Conservation (phyloP, 2,888 invertebrate species). For the Sclerodermus sp. region DNA sequence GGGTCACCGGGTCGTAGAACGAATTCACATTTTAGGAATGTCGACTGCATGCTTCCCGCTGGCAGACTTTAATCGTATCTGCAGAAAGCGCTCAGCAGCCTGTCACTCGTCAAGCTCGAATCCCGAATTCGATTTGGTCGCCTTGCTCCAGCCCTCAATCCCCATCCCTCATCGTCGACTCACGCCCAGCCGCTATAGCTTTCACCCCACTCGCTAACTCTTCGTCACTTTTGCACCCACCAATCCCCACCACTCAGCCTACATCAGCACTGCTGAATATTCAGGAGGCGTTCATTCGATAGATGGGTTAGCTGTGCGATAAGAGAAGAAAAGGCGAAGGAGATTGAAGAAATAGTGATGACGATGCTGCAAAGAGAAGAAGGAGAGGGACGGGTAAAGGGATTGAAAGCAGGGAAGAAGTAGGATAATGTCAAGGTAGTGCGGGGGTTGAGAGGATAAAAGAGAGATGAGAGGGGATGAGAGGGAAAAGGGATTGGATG, state of each 20-base stretch:
- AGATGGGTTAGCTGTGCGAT: conserved; percentile 37
- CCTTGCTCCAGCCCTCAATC: conserved; percentile 8
- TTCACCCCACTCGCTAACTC: conserved; percentile 6
- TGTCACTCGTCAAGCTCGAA: conserved; percentile 39
- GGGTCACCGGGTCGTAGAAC: conserved; percentile 16
- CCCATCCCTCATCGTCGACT: neutral
- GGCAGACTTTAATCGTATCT: conserved; percentile 33
- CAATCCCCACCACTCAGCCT: neutral
- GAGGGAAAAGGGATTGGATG: conserved; percentile 5
- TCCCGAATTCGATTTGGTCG: conserved; percentile 39
- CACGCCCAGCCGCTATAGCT: neutral
- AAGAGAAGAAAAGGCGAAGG: conserved; percentile 16
- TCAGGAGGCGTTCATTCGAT: conserved; percentile 43
- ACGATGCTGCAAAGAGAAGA: too few relatives aligned
- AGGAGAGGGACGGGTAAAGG: too few relatives aligned
- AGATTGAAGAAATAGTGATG: neutral
- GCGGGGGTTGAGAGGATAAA: neutral
- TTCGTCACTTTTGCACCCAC: conserved; percentile 3
- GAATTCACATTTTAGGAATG: conserved; percentile 27
- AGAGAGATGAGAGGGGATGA: conserved; percentile 2
- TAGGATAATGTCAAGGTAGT: too few relatives aligned
- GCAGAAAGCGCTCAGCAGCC: conserved; percentile 20
- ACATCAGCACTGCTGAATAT: conserved; percentile 36
- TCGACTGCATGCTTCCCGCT: conserved; percentile 14
- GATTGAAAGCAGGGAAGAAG: conserved; percentile 4